Percentiles rank a stretch among this genome's conserved stretches.
Conservation (phyloP, 1,140 invertebrate genomes). For the Mizuhopecten yessoensis region DNA sequence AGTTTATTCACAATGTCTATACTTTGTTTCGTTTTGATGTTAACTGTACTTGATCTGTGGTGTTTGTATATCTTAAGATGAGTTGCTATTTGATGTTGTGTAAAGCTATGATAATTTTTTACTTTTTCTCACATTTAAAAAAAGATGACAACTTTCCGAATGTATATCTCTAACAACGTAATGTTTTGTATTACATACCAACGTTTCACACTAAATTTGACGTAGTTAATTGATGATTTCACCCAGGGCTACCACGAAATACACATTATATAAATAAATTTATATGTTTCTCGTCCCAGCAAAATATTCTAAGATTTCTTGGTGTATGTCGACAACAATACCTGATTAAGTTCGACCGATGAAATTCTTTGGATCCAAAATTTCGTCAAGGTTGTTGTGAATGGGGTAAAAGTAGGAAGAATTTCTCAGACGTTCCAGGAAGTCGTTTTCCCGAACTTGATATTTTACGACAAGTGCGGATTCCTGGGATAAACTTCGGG, state of each 20-base stretch:
- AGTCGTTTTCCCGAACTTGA: slow-evolving; percentile 94
- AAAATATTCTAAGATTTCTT: no score
- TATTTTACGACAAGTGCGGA: slow-evolving; percentile 94
- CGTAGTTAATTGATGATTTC: neutral
- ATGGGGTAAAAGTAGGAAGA: slow-evolving; percentile 95
- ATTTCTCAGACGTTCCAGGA: slow-evolving; percentile 91
- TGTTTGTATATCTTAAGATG: no score
- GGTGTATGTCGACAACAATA: slow-evolving; percentile 68
- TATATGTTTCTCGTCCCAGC: no score
- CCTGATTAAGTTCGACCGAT: slow-evolving; percentile 95
- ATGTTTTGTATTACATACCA: no score
- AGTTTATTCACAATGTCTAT: no score
- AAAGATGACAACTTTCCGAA: no score
- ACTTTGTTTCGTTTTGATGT: no score
- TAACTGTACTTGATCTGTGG: no score
- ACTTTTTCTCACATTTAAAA: no score
- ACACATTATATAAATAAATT: neutral
- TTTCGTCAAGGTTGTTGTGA: slow-evolving; percentile 88
- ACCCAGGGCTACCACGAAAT: neutral
- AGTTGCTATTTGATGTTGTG: no score
- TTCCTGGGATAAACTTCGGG: slow-evolving; percentile 95
- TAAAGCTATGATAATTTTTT: no score
- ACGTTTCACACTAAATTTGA: neutral
- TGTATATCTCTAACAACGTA: no score
- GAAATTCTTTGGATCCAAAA: slow-evolving; percentile 94